A percentile compares a stretch with the other conserved stretches of the same genome.
Conservation (phyloP, 2,888 invertebrate genomes). For the Anaspis maculata region DNA sequence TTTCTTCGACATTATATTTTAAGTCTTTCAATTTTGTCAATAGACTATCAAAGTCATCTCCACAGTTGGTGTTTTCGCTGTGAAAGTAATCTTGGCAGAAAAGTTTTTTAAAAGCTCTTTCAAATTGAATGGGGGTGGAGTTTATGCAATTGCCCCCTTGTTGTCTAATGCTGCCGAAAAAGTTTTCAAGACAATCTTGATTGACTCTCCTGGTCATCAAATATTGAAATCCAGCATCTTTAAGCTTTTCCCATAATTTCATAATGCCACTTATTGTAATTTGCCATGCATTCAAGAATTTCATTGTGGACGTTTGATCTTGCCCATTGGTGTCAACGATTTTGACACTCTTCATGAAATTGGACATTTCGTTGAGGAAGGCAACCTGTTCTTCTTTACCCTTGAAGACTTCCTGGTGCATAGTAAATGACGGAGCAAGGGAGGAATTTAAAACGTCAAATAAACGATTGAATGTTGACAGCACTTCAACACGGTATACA, state of each 20-base stretch:
- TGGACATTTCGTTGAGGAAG: not conserved
- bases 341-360: not conserved
- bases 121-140: constrained; percentile 21
- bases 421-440: not conserved
- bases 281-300: constrained; percentile 2
- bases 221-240: constrained; percentile 13
- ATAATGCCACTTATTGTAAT: constrained; percentile 16
- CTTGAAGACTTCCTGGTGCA: not conserved
- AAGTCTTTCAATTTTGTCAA: not conserved
- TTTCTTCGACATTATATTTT: not conserved
- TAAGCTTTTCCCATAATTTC: constrained; percentile 15
- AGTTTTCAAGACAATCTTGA: constrained; percentile 21
- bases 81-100: constrained; percentile 15
- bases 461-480: constrained; percentile 7
- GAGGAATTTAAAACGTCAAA: constrained; percentile 6
- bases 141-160: constrained; percentile 17
- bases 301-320: constrained; percentile 1
- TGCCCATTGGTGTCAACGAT: not conserved
- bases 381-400: not conserved
- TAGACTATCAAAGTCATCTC: not conserved
- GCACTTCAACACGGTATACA: constrained; percentile 3
- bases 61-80: constrained; percentile 46
- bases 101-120: constrained; percentile 16
- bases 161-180: constrained; percentile 19
- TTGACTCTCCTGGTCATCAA: constrained; percentile 18